Evolutionary conservation across 1,140 invertebrate genomes (phyloP).

Genomic region (Neoseiulus cucumeris): DNA sequence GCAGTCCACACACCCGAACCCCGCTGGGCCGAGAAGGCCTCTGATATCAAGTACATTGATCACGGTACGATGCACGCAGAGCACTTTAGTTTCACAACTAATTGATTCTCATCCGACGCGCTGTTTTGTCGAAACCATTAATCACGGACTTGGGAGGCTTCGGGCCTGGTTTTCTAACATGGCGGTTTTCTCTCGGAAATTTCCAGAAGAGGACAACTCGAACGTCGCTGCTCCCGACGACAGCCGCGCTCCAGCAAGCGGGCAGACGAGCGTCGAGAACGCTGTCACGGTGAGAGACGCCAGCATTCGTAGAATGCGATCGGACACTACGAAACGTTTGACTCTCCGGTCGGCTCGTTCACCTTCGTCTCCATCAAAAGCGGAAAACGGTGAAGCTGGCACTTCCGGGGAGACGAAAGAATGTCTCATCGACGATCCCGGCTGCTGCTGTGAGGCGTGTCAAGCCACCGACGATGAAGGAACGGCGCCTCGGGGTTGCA

Average conservation of each 20-base stretch:
- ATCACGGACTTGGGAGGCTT: too few relatives aligned
- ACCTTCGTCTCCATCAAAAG: constrained; percentile 1
- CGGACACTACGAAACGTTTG: constrained; percentile 2
- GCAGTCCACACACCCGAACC: constrained; percentile 13
- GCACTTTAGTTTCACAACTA: neutral
- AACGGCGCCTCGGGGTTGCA: too few relatives aligned
- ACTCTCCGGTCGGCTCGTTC: neutral
- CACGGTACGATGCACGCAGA: constrained; percentile 23
- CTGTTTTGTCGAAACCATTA: too few relatives aligned
- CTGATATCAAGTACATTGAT: constrained; percentile 29
- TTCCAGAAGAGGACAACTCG: constrained; percentile 14
- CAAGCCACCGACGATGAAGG: constrained; percentile 6
- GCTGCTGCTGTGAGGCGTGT: constrained; percentile 1
- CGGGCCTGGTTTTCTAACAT: too few relatives aligned
- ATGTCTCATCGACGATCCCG: constrained; percentile 1
- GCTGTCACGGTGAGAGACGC: neutral
- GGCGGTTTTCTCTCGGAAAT: neutral
- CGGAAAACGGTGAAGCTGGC: neutral
- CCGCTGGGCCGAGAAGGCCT: constrained; percentile 27
- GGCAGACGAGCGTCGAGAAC: too few relatives aligned
- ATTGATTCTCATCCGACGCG: too few relatives aligned
- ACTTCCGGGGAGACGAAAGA: neutral
- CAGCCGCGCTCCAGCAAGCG: too few relatives aligned
- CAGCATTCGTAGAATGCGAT: neutral
- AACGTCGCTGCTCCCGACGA: constrained; percentile 14